Evolutionary conservation across 2,797 vertebrate genomes (phyloP).

Genomic region (Tenualosa thibaudeaui): DNA sequence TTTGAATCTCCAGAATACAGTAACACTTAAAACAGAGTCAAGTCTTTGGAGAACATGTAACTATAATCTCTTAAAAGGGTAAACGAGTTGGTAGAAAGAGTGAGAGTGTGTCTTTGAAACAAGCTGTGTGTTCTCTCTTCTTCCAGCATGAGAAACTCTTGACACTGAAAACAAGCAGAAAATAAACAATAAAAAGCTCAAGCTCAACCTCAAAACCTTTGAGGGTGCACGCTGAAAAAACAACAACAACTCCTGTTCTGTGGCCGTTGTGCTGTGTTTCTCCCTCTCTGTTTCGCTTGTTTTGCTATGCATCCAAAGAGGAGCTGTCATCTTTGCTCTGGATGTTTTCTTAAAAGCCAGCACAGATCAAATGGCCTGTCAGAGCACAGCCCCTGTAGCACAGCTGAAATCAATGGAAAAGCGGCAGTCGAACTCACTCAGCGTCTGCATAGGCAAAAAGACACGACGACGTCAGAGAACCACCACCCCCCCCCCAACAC

Average conservation of each 20-base stretch:
- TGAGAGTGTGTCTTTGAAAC: not conserved
- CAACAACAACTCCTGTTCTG: not conserved
- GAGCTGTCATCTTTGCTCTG: not conserved
- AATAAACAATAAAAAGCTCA: not conserved
- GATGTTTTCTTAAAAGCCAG: not conserved
- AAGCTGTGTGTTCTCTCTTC: not conserved
- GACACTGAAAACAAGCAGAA: not conserved
- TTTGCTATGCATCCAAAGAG: not conserved
- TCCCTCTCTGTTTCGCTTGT: not conserved
- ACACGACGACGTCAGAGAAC: not conserved
- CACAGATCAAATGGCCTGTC: conserved; percentile 1
- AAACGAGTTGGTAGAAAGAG: not conserved
- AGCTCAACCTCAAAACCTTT: not conserved
- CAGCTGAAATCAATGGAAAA: not conserved
- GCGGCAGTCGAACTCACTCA: not conserved
- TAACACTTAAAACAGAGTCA: not conserved
- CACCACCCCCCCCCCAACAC: too few species aligned
- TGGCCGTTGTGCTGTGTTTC: not conserved
- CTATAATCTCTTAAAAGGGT: not conserved
- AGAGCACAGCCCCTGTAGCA: not conserved
- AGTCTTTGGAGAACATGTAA: not conserved
- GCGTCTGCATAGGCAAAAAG: not conserved
- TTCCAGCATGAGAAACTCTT: not conserved
- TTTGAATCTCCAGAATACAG: too few species aligned
- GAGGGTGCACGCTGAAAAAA: not conserved